Conservation (phyloP, 2,888 invertebrate genomes). For the Oscheius sp. region DNA sequence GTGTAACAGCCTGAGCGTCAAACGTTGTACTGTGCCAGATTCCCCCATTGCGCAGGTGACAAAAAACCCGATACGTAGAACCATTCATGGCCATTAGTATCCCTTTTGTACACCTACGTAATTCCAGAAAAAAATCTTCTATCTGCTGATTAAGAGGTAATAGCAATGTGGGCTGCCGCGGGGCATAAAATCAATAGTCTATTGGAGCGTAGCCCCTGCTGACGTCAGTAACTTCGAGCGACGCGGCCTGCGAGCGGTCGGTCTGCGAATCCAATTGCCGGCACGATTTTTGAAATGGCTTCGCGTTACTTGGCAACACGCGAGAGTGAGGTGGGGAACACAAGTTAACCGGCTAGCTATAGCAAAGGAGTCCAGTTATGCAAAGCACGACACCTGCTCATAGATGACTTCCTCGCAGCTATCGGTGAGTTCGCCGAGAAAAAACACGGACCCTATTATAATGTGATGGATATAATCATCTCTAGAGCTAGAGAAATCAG, state of each 20-base stretch:
- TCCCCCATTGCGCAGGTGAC: slow-evolving; percentile 3
- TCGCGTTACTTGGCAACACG: slow-evolving; percentile 39
- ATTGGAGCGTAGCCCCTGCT: slow-evolving; percentile 16
- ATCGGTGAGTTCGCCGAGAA: slow-evolving; percentile 27
- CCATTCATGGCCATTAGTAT: background rate
- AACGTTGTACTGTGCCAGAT: slow-evolving; percentile 25
- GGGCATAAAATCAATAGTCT: slow-evolving; percentile 33
- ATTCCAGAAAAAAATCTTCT: background rate
- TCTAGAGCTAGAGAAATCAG: background rate
- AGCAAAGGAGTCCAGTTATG: slow-evolving; percentile 24
- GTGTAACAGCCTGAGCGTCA: slow-evolving; percentile 25
- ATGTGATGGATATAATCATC: background rate
- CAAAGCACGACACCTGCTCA: slow-evolving; percentile 4
- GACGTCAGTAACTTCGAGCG: slow-evolving; percentile 34
- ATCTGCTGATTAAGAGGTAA: slow-evolving; percentile 18
- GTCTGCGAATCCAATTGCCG: slow-evolving; percentile 32
- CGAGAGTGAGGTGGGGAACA: slow-evolving; percentile 2
- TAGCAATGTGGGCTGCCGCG: slow-evolving; percentile 17
- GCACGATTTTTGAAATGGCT: slow-evolving; percentile 35
- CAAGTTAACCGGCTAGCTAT: slow-evolving; percentile 32
- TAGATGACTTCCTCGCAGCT: slow-evolving; percentile 28
- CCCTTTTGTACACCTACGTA: background rate
- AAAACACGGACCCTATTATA: background rate
- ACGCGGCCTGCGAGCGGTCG: slow-evolving; percentile 25
- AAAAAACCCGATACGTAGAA: background rate